Evolutionary conservation across 2,113 vertebrate genomes (phyloP), one percentile per base, ranked within the genome.

Genomic region (Maccullochella peelii): DNA sequence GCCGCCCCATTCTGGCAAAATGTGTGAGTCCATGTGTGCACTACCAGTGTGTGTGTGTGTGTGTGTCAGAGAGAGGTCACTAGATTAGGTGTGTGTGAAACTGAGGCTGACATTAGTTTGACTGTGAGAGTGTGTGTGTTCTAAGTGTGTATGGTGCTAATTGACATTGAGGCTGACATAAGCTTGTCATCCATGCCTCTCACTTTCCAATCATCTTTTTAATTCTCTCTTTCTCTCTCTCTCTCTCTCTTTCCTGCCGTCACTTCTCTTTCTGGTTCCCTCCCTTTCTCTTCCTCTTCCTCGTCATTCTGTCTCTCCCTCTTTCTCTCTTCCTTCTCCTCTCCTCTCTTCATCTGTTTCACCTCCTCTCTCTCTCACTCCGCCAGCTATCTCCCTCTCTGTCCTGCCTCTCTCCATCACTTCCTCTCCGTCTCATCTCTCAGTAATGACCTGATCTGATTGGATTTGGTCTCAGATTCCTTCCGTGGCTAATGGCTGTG

Each of bases 381-480:
- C 62, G 3, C 23, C 50, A 44, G 52, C 63, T 23, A 18, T 71
- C 61, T 70, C 77, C 62, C 55, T 10, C 55, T 30, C 47, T 23
- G 16, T 70, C 68, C 8, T 30, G 21, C 36, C 8, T 76, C 76
- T 52, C 82, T 85, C 82, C 71, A 55, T 92, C 90, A 73, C 85
- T 81, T 83, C 85, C 65, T 84, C 74, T 58, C 77, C 0, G 18
- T 82, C 85, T 86, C 86, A 90, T 93, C 83, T 85, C 84, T 68
- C 84, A 0, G 74, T 91, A 93, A 94, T 91, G 88, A 92, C 90
- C 83, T 63, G 79, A 93, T 92, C 92, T 90, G 92, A 94, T 94
- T 93, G 91, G 91, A 93, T 93, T 91, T 92, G 81, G 86, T 91
- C 88, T 93, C 83, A 52, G 88, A 88, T 93, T 92, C 84, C 69